phyloP scores from a whole-genome alignment of 2,888 invertebrate species.

The Laspeyria flexula region DNA sequence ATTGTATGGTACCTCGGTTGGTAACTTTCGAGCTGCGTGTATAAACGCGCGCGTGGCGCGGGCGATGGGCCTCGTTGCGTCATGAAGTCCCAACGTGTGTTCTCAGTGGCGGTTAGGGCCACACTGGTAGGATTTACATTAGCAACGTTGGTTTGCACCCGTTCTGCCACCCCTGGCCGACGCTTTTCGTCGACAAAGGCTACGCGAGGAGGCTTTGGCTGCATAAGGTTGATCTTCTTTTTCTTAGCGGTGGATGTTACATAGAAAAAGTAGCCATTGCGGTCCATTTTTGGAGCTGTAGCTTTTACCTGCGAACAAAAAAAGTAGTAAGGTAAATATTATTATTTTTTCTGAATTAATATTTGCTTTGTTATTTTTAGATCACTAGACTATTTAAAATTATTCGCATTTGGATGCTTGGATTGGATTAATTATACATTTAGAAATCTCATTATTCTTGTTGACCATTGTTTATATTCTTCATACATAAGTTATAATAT shows the following conservation, averaged over 20 bases:
- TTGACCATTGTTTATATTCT: too few species aligned
- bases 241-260: slow-evolving; percentile 82
- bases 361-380: too few species aligned
- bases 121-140: slow-evolving; percentile 56
- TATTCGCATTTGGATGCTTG: too few species aligned
- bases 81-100: slow-evolving; percentile 68
- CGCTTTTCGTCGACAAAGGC: slow-evolving; percentile 78
- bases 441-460: too few species aligned
- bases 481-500: too few species aligned
- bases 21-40: slow-evolving; percentile 82
- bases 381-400: too few species aligned
- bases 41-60: slow-evolving; percentile 78
- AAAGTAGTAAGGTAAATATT: too few species aligned
- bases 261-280: slow-evolving; percentile 82
- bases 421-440: too few species aligned
- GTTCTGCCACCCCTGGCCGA: slow-evolving; percentile 72
- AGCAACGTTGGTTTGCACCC: slow-evolving; percentile 47
- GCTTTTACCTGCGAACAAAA: slow-evolving; percentile 73
- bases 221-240: slow-evolving; percentile 84
- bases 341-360: too few species aligned
- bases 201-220: slow-evolving; percentile 77
- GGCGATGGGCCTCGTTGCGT: slow-evolving; percentile 69
- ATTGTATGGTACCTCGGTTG: slow-evolving; percentile 83
- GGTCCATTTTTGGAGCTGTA: slow-evolving; percentile 80
- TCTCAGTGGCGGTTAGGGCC: slow-evolving; percentile 63